A percentile compares a stretch with the other conserved stretches of the same genome.
phyloP scores from a whole-genome alignment of 1,140 invertebrate species.

The Tachypleus tridentatus region DNA sequence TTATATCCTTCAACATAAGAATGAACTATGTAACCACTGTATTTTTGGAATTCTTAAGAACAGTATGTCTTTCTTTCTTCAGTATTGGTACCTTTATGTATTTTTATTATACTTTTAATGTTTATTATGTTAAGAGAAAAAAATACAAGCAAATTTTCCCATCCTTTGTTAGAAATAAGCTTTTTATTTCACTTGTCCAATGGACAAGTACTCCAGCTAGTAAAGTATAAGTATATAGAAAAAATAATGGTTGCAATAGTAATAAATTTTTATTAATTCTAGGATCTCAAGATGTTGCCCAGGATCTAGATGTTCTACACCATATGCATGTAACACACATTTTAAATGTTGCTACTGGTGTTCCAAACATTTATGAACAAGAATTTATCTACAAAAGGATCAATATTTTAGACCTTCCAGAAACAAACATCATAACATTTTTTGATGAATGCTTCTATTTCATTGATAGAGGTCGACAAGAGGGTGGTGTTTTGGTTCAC shows the following conservation, averaged over 20 bases:
- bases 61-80: no score
- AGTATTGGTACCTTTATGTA: no score
- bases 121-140: no score
- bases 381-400: conserved; percentile 33
- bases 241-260: background rate
- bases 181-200: no score
- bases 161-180: no score
- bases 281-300: conserved; percentile 72
- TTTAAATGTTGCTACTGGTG: conserved; percentile 38
- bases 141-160: no score
- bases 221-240: no score
- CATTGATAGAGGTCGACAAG: conserved; percentile 25
- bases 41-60: no score
- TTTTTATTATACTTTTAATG: no score
- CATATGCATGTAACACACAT: conserved; percentile 51
- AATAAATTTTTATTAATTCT: conserved; percentile 37
- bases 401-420: conserved; percentile 29
- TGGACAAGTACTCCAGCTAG: no score
- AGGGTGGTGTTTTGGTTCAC: conserved; percentile 61
- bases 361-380: conserved; percentile 28
- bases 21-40: no score
- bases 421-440: conserved; percentile 20
- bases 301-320: conserved; percentile 42
- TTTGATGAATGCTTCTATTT: conserved; percentile 28
- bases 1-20: no score